Evolutionary conservation across 2,113 vertebrate species (phyloP).

Genomic region (Catharus fuscescens): DNA sequence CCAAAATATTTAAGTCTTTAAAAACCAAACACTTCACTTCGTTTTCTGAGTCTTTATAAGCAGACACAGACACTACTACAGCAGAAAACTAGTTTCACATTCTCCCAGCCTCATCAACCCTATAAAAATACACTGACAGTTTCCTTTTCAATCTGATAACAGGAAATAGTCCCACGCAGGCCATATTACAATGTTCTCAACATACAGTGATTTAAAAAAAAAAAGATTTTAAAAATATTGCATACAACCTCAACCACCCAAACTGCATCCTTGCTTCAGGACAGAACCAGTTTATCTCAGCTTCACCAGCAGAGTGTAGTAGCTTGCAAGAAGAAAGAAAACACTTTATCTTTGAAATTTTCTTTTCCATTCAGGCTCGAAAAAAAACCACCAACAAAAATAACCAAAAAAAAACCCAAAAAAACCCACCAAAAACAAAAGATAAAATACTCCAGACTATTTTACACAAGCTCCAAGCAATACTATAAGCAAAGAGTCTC

Average conservation of each 20-base stretch:
- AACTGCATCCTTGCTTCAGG: neutral
- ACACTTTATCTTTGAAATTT: neutral
- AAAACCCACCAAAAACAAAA: neutral
- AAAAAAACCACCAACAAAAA: neutral
- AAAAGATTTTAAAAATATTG: neutral
- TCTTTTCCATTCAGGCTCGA: neutral
- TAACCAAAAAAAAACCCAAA: too few relatives aligned
- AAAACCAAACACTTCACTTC: fast-evolving
- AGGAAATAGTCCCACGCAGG: neutral
- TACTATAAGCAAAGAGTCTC: neutral
- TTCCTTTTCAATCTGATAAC: neutral
- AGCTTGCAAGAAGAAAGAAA: neutral
- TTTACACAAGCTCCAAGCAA: neutral
- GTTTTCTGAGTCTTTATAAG: neutral
- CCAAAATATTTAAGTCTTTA: neutral
- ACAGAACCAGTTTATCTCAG: neutral
- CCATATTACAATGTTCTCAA: neutral
- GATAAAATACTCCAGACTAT: neutral
- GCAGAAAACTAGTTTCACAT: neutral
- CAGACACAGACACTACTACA: neutral
- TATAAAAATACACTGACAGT: neutral
- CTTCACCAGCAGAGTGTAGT: neutral
- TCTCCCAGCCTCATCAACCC: neutral
- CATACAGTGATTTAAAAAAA: neutral
- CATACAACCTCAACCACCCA: neutral